Evolutionary conservation across 1,140 invertebrate genomes (phyloP).

Genomic region (Aphelenchoides besseyi): DNA sequence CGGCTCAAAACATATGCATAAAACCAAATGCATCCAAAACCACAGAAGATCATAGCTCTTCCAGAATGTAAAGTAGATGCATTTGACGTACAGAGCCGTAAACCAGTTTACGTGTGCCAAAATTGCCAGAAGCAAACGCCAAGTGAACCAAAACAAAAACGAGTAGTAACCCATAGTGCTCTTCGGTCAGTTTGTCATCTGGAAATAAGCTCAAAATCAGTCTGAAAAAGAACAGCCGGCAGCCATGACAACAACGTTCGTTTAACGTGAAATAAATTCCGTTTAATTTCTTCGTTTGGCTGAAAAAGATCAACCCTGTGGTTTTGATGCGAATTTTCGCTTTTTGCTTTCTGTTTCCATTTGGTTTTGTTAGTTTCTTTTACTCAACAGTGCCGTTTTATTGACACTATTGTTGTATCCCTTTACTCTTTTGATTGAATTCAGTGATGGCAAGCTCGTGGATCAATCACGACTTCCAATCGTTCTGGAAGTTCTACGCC

Average conservation of each 20-base stretch:
- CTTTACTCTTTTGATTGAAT: neutral
- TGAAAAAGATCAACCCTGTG: neutral
- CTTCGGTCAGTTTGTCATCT: neutral
- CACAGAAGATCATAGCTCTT: constrained; percentile 34
- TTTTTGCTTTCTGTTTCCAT: neutral
- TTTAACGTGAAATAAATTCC: neutral
- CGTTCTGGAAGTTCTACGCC: constrained; percentile 8
- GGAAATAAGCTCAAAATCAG: neutral
- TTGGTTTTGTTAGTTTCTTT: too few relatives aligned
- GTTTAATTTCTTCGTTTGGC: neutral
- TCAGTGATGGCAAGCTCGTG: neutral
- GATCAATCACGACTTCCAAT: neutral
- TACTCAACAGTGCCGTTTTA: too few relatives aligned
- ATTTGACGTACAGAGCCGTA: constrained; percentile 30
- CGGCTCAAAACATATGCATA: constrained; percentile 27
- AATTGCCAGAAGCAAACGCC: constrained; percentile 20
- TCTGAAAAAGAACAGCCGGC: neutral
- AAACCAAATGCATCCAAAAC: constrained; percentile 35
- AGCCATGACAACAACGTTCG: neutral
- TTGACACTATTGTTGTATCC: neutral
- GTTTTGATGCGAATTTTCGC: neutral
- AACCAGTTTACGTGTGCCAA: constrained; percentile 34
- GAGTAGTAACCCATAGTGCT: constrained; percentile 27
- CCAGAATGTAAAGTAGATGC: constrained; percentile 31
- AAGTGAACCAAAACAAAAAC: constrained; percentile 29